Percentiles rank a stretch among this genome's conserved stretches.
phyloP scores from a whole-genome alignment of 2,113 vertebrate genomes.

The Budorcas taxicolor region DNA sequence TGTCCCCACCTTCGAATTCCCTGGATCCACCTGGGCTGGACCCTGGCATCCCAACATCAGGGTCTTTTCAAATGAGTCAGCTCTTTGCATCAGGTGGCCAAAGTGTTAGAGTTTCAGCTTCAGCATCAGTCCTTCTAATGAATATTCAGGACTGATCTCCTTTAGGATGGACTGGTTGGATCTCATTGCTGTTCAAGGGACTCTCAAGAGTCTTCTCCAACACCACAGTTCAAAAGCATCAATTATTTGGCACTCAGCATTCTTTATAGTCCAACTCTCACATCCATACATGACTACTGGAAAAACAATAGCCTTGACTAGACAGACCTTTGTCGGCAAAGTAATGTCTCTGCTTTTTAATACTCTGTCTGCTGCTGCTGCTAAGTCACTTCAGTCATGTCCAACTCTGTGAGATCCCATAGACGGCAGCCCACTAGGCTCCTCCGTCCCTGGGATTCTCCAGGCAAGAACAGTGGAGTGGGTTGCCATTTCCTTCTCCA shows the following conservation, averaged over 20 bases:
- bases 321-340: background rate
- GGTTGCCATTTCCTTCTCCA: too few species aligned
- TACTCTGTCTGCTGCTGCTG: background rate
- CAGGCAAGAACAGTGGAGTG: too few species aligned
- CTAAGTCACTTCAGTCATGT: too few species aligned
- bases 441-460: too few species aligned
- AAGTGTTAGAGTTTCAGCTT: background rate
- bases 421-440: too few species aligned
- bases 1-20: too few species aligned
- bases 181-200: background rate
- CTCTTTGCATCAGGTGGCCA: background rate
- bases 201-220: background rate
- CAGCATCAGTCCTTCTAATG: background rate
- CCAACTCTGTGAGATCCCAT: too few species aligned
- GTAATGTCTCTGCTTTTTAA: background rate
- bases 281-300: background rate
- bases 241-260: background rate
- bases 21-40: too few species aligned
- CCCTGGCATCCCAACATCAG: background rate
- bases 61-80: background rate
- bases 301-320: background rate
- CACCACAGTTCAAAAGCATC: background rate
- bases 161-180: background rate
- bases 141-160: background rate
- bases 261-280: background rate